Base-by-base conservation (phyloP, 2,113 vertebrate species). In the Typhlomys cinereus region DNA sequence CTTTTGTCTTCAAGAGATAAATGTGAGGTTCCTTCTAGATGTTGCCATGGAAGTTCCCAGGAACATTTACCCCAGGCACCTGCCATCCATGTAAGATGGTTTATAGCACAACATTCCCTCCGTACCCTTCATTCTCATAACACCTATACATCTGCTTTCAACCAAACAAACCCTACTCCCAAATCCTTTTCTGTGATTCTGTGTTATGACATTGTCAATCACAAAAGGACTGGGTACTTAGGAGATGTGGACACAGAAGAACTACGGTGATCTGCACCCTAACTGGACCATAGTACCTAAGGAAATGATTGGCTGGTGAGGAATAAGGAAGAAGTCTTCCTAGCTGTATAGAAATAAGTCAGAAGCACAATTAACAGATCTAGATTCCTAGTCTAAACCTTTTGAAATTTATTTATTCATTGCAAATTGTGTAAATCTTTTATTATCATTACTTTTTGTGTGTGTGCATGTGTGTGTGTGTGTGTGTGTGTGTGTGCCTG, bases 211-310 rank as follows among this genome's bases (percentile, higher is more conserved):
- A n/a, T n/a, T n/a, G n/a, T n/a, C n/a, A n/a, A n/a, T 70, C n/a
- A 46, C 14, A 73, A 64, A 66, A 84, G 11, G 5, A 79, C 5
- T 7, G 0, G 0, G 4, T 75, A 10, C 0, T 1, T 1, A 27
- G 71, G 48, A 71, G 23, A 73, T 73, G 15, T 6, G 80, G 34
- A 1, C 3, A 87, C 1, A 14, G 2, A 15, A 86, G 76, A 57
- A 14, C 36, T 36, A 46, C 36, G 76, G 50, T 67, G 87, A 34
- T 64, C 31, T 61, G 2, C 34, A 0, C 44, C 13, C 2, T 29
- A 23, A 36, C 34, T 18, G 59, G 25, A 36, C 23, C 17, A 52
- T 2, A 17, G 34, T 78, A 20, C n/a, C 78, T 67, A 29, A 69
- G 48, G 18, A 44, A 90, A 78, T 6, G 1, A 11, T 44, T 20